These are phyloP conservation scores for Stichopus chloronotus DNA, from an alignment of 35 echinoderm and acorn worm species.

Conservation along the genomic window DNA sequence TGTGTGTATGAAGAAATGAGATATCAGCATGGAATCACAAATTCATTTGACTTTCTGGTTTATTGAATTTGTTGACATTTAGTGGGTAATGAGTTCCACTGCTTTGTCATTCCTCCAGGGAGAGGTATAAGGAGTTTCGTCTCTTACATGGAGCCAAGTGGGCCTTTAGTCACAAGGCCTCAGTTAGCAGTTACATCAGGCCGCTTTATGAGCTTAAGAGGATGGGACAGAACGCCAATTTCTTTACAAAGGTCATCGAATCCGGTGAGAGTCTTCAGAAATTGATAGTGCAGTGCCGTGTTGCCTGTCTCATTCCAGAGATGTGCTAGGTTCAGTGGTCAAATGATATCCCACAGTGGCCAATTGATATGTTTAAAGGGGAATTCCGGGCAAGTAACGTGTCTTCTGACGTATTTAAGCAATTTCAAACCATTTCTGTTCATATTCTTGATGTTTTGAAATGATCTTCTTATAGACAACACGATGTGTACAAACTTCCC, in stretches of 20 bases:
- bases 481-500: too few relatives aligned
- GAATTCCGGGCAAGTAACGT: too few relatives aligned
- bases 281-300: neutral
- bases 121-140: constrained; percentile 81
- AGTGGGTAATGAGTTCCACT: neutral
- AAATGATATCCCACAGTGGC: neutral
- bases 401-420: too few relatives aligned
- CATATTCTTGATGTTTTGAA: too few relatives aligned
- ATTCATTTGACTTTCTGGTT: too few relatives aligned
- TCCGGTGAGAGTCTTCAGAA: constrained; percentile 62
- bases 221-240: constrained; percentile 80
- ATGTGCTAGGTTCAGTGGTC: neutral
- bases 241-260: constrained; percentile 73
- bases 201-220: constrained; percentile 72
- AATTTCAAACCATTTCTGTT: too few relatives aligned
- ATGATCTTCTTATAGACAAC: too few relatives aligned
- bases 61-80: too few relatives aligned
- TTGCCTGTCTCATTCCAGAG: neutral
- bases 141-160: constrained; percentile 72
- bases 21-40: too few relatives aligned
- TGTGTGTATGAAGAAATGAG: too few relatives aligned
- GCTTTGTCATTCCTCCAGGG: constrained; percentile 42
- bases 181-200: constrained; percentile 68
- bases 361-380: neutral
- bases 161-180: constrained; percentile 72